Evolutionary conservation across 2,797 vertebrate species (phyloP).

Genomic region (Gymnothorax javanicus): DNA sequence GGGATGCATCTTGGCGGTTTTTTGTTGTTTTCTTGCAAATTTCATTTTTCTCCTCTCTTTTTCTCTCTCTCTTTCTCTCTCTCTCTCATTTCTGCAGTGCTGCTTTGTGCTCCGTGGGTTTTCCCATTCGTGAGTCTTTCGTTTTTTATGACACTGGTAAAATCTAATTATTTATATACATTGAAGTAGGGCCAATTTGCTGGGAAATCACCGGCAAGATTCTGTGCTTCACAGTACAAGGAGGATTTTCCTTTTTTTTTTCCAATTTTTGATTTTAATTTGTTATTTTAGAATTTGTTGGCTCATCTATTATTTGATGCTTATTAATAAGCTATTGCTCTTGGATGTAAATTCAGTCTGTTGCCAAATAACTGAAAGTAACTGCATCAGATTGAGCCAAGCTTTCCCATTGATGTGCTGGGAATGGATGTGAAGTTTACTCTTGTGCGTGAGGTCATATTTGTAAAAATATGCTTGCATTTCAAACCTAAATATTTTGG

Average conservation of each 20-base stretch:
- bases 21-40: slow-evolving; percentile 83
- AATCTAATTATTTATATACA: not conserved
- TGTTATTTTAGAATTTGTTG: not conserved
- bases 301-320: not conserved
- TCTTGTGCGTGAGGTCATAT: not conserved
- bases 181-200: not conserved
- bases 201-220: not conserved
- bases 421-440: not conserved
- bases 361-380: not conserved
- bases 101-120: slow-evolving; percentile 68
- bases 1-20: slow-evolving; percentile 79
- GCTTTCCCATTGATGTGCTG: not conserved
- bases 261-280: not conserved
- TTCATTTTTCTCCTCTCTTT: slow-evolving; percentile 72
- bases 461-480: not conserved
- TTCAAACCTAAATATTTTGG: too few relatives aligned
- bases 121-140: slow-evolving; percentile 69
- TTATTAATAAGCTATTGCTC: not conserved
- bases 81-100: slow-evolving; percentile 43
- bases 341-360: not conserved
- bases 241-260: not conserved
- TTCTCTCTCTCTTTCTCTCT: not conserved
- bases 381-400: not conserved
- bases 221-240: not conserved
- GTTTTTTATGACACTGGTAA: slow-evolving; percentile 46